phyloP scores from a whole-genome alignment of 1,140 invertebrate genomes.

The Lepidurus apus region DNA sequence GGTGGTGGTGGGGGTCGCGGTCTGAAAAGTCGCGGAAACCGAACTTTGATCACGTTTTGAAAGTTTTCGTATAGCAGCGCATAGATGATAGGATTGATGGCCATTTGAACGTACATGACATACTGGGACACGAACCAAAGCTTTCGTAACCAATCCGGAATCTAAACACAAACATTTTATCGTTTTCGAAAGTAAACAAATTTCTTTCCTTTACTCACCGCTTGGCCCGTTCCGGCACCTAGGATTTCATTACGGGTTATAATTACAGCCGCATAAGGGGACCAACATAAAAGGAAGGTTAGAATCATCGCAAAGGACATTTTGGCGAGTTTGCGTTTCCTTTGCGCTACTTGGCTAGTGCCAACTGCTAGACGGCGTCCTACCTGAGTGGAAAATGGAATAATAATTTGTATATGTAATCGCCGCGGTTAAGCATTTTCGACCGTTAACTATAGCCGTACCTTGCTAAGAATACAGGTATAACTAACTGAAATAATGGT shows the following conservation, averaged over 20 bases:
- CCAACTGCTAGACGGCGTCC: not conserved
- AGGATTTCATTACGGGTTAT: conserved; percentile 55
- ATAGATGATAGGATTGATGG: conserved; percentile 67
- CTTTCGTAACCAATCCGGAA: conserved; percentile 45
- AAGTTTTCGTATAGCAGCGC: conserved; percentile 64
- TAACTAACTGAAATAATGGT: conserved; percentile 62
- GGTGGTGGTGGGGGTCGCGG: not conserved
- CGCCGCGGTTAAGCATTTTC: not conserved
- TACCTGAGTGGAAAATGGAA: not conserved
- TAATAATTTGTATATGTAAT: conserved; percentile 11
- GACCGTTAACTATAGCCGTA: conserved; percentile 41
- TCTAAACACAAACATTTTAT: conserved; percentile 26
- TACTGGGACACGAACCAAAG: conserved; percentile 62
- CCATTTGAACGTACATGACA: conserved; percentile 61
- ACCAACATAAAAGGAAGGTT: conserved; percentile 57
- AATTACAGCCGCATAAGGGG: conserved; percentile 62
- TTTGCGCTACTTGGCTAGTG: conserved; percentile 30
- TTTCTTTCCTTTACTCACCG: conserved; percentile 26
- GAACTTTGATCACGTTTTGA: conserved; percentile 53
- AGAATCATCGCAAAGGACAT: conserved; percentile 64
- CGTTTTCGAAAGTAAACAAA: not conserved
- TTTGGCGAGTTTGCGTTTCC: conserved; percentile 54
- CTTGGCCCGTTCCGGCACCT: not conserved
- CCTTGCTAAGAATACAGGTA: conserved; percentile 58
- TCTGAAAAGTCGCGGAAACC: conserved; percentile 35